A percentile compares a stretch with the other conserved stretches of the same genome.
phyloP scores from a whole-genome alignment of 1,140 invertebrate species.

The Drosophila repleta region DNA sequence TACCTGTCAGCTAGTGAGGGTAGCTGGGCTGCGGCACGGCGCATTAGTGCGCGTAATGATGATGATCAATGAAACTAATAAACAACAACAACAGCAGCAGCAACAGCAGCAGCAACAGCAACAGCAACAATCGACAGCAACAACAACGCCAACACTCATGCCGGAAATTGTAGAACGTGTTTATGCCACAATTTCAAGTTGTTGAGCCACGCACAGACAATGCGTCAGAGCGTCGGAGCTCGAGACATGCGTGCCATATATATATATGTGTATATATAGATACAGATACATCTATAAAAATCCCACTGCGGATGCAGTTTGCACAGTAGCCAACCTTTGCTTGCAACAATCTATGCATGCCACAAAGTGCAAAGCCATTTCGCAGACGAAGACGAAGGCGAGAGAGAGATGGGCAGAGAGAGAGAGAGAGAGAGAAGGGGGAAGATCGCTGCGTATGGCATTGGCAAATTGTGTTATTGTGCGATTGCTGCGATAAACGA shows the following conservation, averaged over 20 bases:
- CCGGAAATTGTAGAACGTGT: slow-evolving; percentile 80
- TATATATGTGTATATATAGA: not conserved
- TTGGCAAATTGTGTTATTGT: slow-evolving; percentile 25
- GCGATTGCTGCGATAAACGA: slow-evolving; percentile 30
- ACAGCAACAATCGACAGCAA: slow-evolving; percentile 23
- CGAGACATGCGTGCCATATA: slow-evolving; percentile 74
- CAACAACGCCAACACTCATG: slow-evolving; percentile 72
- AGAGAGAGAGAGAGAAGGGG: not conserved
- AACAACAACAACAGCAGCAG: slow-evolving; percentile 46
- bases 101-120: slow-evolving; percentile 35
- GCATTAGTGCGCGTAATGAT: slow-evolving; percentile 59
- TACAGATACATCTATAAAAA: slow-evolving; percentile 17
- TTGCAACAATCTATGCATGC: slow-evolving; percentile 26
- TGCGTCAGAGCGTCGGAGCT: slow-evolving; percentile 54
- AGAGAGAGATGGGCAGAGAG: not conserved
- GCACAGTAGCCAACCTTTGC: slow-evolving; percentile 43
- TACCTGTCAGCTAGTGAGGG: slow-evolving; percentile 6
- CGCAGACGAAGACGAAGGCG: not conserved
- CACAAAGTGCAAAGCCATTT: slow-evolving; percentile 20
- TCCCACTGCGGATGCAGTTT: slow-evolving; percentile 12
- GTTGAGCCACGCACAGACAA: slow-evolving; percentile 74
- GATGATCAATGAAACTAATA: slow-evolving; percentile 77
- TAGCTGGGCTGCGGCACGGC: not conserved
- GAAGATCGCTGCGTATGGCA: not conserved
- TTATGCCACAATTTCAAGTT: slow-evolving; percentile 82